These are phyloP conservation scores for Tenodera sinensis DNA, from an alignment of 2,888 invertebrate genomes.

Conservation along the genomic window DNA sequence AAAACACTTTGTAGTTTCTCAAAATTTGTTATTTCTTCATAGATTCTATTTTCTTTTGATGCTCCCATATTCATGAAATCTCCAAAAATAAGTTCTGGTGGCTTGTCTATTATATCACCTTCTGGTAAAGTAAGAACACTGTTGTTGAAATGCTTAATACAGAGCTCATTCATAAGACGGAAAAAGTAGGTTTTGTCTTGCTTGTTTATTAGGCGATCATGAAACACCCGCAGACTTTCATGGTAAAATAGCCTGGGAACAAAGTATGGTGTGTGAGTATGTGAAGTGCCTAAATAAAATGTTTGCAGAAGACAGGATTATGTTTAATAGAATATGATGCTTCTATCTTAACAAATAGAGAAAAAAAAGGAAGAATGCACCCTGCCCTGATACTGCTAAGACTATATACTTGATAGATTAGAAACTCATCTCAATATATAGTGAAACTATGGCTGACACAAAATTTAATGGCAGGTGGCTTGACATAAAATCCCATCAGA, in stretches of 20 bases:
- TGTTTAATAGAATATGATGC: too few relatives aligned
- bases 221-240: conserved; percentile 87
- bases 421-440: too few relatives aligned
- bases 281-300: background rate
- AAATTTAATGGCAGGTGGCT: too few relatives aligned
- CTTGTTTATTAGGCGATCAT: conserved; percentile 79
- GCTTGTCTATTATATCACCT: conserved; percentile 54
- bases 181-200: conserved; percentile 81
- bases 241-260: conserved; percentile 76
- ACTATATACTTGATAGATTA: too few relatives aligned
- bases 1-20: conserved; percentile 66
- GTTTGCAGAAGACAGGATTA: too few relatives aligned
- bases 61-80: conserved; percentile 78
- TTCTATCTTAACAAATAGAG: too few relatives aligned
- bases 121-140: conserved; percentile 59
- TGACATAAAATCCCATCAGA: too few relatives aligned
- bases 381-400: too few relatives aligned
- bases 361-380: too few relatives aligned
- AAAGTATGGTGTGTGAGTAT: background rate
- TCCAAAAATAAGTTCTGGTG: conserved; percentile 73
- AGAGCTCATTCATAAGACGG: conserved; percentile 64
- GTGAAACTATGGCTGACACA: too few relatives aligned
- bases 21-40: conserved; percentile 77
- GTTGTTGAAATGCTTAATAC: conserved; percentile 58
- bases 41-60: conserved; percentile 67